Evolutionary conservation across 1,140 invertebrate genomes (phyloP).

Genomic region (Orius laevigatus): DNA sequence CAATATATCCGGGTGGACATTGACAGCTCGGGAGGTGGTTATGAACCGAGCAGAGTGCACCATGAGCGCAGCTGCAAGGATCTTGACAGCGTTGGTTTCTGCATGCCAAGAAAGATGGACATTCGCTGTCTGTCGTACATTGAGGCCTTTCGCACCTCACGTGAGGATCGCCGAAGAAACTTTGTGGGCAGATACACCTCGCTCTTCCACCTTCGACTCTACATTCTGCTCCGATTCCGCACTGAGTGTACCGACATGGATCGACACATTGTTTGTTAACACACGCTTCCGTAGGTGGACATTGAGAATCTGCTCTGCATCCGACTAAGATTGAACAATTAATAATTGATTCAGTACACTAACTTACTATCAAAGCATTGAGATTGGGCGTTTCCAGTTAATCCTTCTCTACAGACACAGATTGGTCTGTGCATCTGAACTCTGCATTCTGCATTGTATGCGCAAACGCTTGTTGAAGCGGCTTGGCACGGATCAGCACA

Average conservation of each 20-base stretch:
- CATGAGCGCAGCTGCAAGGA: slow-evolving; percentile 55
- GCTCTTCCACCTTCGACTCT: slow-evolving; percentile 52
- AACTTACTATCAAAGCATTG: slow-evolving; percentile 54
- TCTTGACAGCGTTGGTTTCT: slow-evolving; percentile 53
- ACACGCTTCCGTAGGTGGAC: slow-evolving; percentile 63
- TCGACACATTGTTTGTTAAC: slow-evolving; percentile 68
- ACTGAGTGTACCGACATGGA: slow-evolving; percentile 60
- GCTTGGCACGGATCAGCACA: slow-evolving; percentile 18
- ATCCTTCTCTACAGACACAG: slow-evolving; percentile 68
- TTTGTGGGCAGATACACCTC: slow-evolving; percentile 60
- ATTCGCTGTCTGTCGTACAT: slow-evolving; percentile 54
- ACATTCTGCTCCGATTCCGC: slow-evolving; percentile 67
- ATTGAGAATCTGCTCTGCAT: slow-evolving; percentile 71
- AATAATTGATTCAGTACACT: slow-evolving; percentile 4
- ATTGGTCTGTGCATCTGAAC: slow-evolving; percentile 64
- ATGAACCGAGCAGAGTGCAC: slow-evolving; percentile 56
- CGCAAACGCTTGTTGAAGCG: slow-evolving; percentile 43
- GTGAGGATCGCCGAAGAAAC: slow-evolving; percentile 57
- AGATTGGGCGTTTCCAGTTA: slow-evolving; percentile 66
- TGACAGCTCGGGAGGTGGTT: slow-evolving; percentile 60
- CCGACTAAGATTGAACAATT: slow-evolving; percentile 40
- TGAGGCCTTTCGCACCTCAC: slow-evolving; percentile 58
- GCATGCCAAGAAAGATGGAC: slow-evolving; percentile 56
- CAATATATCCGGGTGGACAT: slow-evolving; percentile 65
- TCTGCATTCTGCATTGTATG: slow-evolving; percentile 62